Evolutionary conservation across 1,140 invertebrate species (phyloP), one percentile per base, ranked within the genome.

Genomic region (Achroia grisella): DNA sequence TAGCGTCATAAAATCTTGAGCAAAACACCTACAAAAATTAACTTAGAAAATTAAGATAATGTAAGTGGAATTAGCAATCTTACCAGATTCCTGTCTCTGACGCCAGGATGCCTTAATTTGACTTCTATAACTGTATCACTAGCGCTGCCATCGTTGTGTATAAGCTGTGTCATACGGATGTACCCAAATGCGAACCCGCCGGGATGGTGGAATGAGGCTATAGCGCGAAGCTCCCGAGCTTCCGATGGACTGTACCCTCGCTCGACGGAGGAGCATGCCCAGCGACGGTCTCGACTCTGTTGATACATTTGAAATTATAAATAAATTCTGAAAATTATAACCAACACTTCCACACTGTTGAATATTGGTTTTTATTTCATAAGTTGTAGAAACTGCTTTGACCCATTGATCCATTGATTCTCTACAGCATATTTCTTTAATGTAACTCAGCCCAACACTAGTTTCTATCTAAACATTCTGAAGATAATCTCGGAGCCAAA

Each of bases 141-240:
- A 54, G 91, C 87, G 51, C 93, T 93, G 2, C 93, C 93, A 79
- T 97, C 96, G 43, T 88, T 91, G 75, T 97, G 94, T 10, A 96
- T 88, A 10, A 97, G 81, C 86, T 98, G 97, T 13, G 92, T 93
- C 91, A 98, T 91, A 85, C 93, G 89, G 13, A 98, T 89, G 62
- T 95, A 97, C 11, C 97, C 96, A 72, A 91, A 92, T 1, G 94
- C 92, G 81, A 91, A 95, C 0, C 95, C 95, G 8, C 90, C 86
- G 0, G 95, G 94, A 88, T 97, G 93, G 87, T 97, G 95, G 77
- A 97, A 98, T 0, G 95, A 97, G 3, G 95, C 96, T 54, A 98
- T 95, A 4, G 91, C 95, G 39, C 94, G 87, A 27, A 97, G 87
- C 87, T 97, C 94, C 46, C 92, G 79, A 1, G 94, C 95, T 75